Evolutionary conservation across 2,888 invertebrate genomes (phyloP), one percentile per base, ranked within the genome.

Genomic region (Hermaeophaga mercurialis): DNA sequence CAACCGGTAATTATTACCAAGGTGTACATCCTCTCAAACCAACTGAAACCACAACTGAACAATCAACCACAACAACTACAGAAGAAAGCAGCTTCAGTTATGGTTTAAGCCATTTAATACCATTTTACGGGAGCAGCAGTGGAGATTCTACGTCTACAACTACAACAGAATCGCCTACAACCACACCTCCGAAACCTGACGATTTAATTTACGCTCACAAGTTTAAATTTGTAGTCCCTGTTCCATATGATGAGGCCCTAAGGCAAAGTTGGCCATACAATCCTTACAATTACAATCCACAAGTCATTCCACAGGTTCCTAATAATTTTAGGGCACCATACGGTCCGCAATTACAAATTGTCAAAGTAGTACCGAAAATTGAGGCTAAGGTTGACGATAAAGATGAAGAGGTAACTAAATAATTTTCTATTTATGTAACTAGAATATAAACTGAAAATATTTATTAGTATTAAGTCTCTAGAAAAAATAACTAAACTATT

Each of bases 211-310:
- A 72, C 38, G 58, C 61, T 6, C 69, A 73, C 53, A 72, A 75
- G 64, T 56, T 77, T 53, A 72, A 71, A 62, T 77, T 78, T 60
- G 72, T 78, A 2, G 66, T 77, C 43, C 77, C 77, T 7, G 68
- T 76, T 19, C 72, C 73, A 2, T 71, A 70, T 50, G 66, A 63
- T 6, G 61, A 62, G 36, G 31, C 45, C 14, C 34, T 50, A 11
- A 49, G 52, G 11, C 53, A 26, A 15, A 24, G 56, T 4, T 54
- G 63, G 3, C 61, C 63, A 36, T 66, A 66, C 45, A 62, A 70
- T 48, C 73, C 73, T 1, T 75, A 68, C 45, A 74, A 73, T 7
- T 76, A 77, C 58, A 73, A 74, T 53, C 75, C 74, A 3, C 73
- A 71, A 64, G 61, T 66, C 3, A 54, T 74, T 15, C 74, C 73